Evolutionary conservation across 2,113 vertebrate species (phyloP), one percentile per base, ranked within the genome.

Genomic region (Setophaga petechia): DNA sequence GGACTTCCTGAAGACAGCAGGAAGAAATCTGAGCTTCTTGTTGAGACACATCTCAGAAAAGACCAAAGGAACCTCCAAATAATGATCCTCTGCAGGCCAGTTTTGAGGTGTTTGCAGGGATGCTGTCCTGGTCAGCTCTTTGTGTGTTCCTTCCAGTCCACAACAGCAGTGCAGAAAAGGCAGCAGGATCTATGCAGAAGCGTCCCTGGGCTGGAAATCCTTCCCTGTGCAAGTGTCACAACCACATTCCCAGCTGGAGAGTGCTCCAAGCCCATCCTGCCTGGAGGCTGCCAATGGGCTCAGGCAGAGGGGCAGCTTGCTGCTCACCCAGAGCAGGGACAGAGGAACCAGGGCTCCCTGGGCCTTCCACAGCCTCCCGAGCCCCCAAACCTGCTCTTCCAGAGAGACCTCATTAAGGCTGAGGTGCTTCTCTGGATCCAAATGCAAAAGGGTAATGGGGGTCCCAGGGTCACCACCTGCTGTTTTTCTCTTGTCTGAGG

Each of bases 401-500:
- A 68, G 18, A 58, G 65, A 44, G 22, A 44, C 44, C 46, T 74
- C n/a, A n/a, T 69, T 59, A 89, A 63, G 59, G 63, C 76, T 33
- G 83, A 71, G 57, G 41, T 30, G 8, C 47, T 55, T 52, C 65
- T 65, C 67, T 44, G 51, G 41, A 62, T 81, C 33, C 58, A 39
- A 73, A 81, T 87, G 41, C 61, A n/a, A 51, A 89, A 90, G 90
- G 52, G 51, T 71, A 90, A 74, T 59, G 51, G 52, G 62, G 44
- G 57, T 72, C 37, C 28, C 10, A 8, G 44, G 47, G 63, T 39
- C 57, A 66, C 20, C 47, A 71, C 76, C 86, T 15, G 18, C 61
- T 11, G 22, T 59, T 96, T 93, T 80, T 83, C 77, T 83, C 86
- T 91, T 81, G 85, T 75, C 81, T 65, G 92, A 67, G 94, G 94